A percentile compares a stretch with the other conserved stretches of the same genome.
These are phyloP conservation scores for Parelbella ahira DNA, from an alignment of 2,888 invertebrate genomes.

Conservation along the genomic window DNA sequence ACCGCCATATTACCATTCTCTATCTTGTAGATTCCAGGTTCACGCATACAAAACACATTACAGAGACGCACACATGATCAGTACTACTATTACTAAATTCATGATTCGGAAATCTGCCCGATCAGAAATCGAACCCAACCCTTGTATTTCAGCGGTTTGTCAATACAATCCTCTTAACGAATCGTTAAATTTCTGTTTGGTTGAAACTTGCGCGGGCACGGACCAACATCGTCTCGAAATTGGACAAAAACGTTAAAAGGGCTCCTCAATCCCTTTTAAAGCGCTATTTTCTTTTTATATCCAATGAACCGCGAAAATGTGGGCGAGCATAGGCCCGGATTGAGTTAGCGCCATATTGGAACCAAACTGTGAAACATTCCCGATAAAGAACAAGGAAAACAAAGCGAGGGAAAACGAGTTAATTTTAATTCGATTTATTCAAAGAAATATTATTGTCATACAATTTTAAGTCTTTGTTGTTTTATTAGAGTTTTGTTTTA, in stretches of 20 bases:
- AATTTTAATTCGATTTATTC: constrained; percentile 18
- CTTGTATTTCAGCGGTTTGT: too few relatives aligned
- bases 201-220: constrained; percentile 50
- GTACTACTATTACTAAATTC: too few relatives aligned
- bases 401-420: constrained; percentile 18
- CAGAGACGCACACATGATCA: too few relatives aligned
- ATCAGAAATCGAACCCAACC: too few relatives aligned
- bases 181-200: constrained; percentile 53
- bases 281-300: constrained; percentile 62
- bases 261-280: constrained; percentile 58
- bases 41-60: too few relatives aligned
- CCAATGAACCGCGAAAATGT: constrained; percentile 64
- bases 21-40: too few relatives aligned
- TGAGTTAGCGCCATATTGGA: constrained; percentile 46
- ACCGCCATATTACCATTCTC: too few relatives aligned
- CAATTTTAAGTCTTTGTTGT: too few relatives aligned
- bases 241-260: constrained; percentile 56
- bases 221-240: constrained; percentile 44
- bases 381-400: constrained; percentile 37
- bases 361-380: constrained; percentile 42
- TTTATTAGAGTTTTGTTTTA: too few relatives aligned
- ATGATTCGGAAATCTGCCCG: too few relatives aligned
- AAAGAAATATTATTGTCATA: constrained; percentile 8
- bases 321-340: constrained; percentile 49
- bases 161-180: constrained; percentile 40